phyloP scores from a whole-genome alignment of 2,797 vertebrate species.

The Craterocephalus amniculus region DNA sequence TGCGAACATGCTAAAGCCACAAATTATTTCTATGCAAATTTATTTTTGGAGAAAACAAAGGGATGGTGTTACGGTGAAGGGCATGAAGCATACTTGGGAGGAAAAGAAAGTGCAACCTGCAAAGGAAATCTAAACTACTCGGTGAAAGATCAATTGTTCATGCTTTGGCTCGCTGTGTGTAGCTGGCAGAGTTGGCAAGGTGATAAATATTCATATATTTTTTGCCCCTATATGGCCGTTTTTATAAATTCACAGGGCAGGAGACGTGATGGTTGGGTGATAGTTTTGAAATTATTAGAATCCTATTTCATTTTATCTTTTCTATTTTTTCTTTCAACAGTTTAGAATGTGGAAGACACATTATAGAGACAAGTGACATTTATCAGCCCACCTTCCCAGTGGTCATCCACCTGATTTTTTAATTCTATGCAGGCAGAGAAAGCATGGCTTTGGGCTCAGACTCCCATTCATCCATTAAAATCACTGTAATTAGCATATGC shows the following conservation, averaged over 20 bases:
- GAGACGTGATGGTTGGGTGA: constrained; percentile 19
- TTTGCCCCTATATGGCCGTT: constrained; percentile 37
- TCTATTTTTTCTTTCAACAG: constrained; percentile 11
- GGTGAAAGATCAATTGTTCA: constrained; percentile 60
- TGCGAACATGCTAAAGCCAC: constrained; percentile 41
- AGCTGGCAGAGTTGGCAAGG: constrained; percentile 45
- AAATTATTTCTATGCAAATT: constrained; percentile 62
- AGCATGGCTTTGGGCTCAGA: constrained; percentile 62
- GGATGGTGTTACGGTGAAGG: constrained; percentile 23
- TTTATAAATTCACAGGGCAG: constrained; percentile 48
- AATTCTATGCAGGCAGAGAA: constrained; percentile 64
- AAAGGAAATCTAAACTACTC: constrained; percentile 65
- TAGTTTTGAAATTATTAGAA: constrained; percentile 30
- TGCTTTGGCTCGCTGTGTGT: constrained; percentile 24
- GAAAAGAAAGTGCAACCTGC: constrained; percentile 30
- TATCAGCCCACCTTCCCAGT: constrained; percentile 62
- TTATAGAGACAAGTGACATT: constrained; percentile 65
- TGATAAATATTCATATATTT: constrained; percentile 68
- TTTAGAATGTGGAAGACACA: constrained; percentile 38
- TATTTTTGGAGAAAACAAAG: constrained; percentile 44
- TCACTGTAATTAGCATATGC: constrained; percentile 77
- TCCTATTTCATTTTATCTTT: constrained; percentile 11
- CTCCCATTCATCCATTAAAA: constrained; percentile 70
- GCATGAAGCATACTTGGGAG: constrained; percentile 36
- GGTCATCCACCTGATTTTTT: constrained; percentile 54